Evolutionary conservation across 2,888 invertebrate species (phyloP).

Genomic region (Pseudanteris insignis): DNA sequence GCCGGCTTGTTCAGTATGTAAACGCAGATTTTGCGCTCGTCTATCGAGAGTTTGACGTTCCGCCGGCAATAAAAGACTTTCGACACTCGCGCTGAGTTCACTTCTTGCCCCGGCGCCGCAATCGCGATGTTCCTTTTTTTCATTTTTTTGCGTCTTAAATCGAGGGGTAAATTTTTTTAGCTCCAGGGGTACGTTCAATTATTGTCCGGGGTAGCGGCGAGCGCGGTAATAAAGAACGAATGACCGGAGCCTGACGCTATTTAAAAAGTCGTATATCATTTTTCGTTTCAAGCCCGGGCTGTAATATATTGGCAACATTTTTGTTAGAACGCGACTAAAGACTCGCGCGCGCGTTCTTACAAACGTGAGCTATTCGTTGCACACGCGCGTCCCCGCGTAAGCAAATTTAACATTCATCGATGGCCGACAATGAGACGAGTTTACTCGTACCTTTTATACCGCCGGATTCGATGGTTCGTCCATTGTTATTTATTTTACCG

Average conservation of each 20-base stretch:
- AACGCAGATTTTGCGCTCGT: constrained; percentile 1
- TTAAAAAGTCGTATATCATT: constrained; percentile 55
- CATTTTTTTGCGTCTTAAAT: constrained; percentile 47
- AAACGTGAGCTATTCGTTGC: constrained; percentile 33
- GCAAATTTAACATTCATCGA: too few species aligned
- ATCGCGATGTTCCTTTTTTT: constrained; percentile 18
- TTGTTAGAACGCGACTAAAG: constrained; percentile 40
- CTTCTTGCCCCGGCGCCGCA: constrained; percentile 20
- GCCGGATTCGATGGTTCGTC: too few species aligned
- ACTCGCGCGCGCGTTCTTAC: constrained; percentile 10
- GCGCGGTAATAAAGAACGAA: constrained; percentile 49
- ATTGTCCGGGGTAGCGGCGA: constrained; percentile 48
- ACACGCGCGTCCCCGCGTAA: too few species aligned
- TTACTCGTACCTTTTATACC: too few species aligned
- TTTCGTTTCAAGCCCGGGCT: constrained; percentile 40
- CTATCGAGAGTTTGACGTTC: constrained; percentile 14
- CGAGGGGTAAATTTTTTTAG: constrained; percentile 52
- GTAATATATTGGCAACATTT: constrained; percentile 46
- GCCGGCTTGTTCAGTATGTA: constrained; percentile 21
- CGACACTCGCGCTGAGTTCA: constrained; percentile 8
- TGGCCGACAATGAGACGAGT: too few species aligned
- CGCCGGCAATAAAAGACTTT: constrained; percentile 20
- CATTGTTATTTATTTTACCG: too few species aligned
- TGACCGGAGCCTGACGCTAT: constrained; percentile 50
- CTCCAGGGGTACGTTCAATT: constrained; percentile 53